Evolutionary conservation across 2,797 vertebrate species (phyloP).

Genomic region (Danio aesculapii): DNA sequence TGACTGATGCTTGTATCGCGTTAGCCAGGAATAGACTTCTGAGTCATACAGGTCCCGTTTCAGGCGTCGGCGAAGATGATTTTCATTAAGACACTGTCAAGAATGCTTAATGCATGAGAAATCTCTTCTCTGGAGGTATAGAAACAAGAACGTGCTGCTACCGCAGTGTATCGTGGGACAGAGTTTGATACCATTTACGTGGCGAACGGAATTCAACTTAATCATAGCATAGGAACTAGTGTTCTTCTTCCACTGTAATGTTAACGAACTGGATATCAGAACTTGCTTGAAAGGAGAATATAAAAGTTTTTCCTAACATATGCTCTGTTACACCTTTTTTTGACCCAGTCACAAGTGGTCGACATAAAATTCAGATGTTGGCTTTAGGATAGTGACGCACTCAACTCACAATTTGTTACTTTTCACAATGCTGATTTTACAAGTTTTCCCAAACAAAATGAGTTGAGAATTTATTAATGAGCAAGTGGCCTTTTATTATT

Average conservation of each 20-base stretch:
- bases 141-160: conserved; percentile 31
- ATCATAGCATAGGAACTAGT: not conserved
- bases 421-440: no score
- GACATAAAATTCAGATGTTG: no score
- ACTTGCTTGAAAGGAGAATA: not conserved
- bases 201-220: conserved; percentile 24
- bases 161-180: not conserved
- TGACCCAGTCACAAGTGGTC: no score
- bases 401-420: no score
- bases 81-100: conserved; percentile 46
- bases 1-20: conserved; percentile 41
- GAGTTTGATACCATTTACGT: conserved; percentile 21
- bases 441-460: no score
- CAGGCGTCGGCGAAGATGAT: conserved; percentile 33
- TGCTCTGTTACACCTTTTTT: no score
- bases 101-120: conserved; percentile 40
- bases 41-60: conserved; percentile 45
- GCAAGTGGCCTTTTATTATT: no score
- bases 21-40: conserved; percentile 51
- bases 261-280: conserved; percentile 15
- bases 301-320: not conserved
- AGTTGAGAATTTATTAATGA: no score
- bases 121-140: conserved; percentile 30
- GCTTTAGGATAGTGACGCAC: no score
- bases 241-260: conserved; percentile 7